A percentile compares a stretch with the other conserved stretches of the same genome.
phyloP scores from a whole-genome alignment of 2,888 invertebrate species.

The Sphecodes monilicornis region DNA sequence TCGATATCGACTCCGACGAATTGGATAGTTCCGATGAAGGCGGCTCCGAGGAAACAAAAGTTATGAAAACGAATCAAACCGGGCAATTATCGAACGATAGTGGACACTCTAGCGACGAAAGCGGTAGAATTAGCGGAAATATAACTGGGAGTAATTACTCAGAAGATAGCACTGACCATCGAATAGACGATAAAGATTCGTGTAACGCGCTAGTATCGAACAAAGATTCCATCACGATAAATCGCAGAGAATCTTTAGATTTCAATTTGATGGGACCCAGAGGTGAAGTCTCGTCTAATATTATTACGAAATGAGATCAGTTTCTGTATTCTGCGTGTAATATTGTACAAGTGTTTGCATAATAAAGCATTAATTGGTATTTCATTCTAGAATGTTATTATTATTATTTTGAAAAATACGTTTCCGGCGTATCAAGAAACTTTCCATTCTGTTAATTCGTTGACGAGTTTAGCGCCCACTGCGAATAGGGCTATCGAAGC shows the following conservation, averaged over 20 bases:
- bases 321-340: conserved; percentile 1
- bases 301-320: background rate
- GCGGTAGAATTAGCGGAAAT: conserved; percentile 11
- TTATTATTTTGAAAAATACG: background rate
- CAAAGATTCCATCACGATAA: conserved; percentile 31
- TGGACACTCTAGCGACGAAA: conserved; percentile 69
- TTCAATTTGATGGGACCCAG: background rate
- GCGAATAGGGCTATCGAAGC: conserved; percentile 41
- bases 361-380: background rate
- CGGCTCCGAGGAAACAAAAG: conserved; percentile 40
- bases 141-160: conserved; percentile 1
- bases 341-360: background rate
- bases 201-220: background rate
- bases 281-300: background rate
- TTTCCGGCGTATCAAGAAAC: background rate
- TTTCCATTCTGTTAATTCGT: conserved; percentile 36
- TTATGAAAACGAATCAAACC: conserved; percentile 30
- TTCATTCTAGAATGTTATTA: background rate
- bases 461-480: conserved; percentile 40
- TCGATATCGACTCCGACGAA: conserved; percentile 80
- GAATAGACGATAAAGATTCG: background rate
- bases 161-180: background rate
- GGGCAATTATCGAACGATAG: conserved; percentile 59
- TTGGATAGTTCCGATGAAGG: conserved; percentile 74
- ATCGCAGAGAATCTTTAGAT: background rate